A percentile compares a stretch with the other conserved stretches of the same genome.
These are phyloP conservation scores for Pedionomus torquatus DNA, from an alignment of 2,113 vertebrate genomes.

Conservation along the genomic window DNA sequence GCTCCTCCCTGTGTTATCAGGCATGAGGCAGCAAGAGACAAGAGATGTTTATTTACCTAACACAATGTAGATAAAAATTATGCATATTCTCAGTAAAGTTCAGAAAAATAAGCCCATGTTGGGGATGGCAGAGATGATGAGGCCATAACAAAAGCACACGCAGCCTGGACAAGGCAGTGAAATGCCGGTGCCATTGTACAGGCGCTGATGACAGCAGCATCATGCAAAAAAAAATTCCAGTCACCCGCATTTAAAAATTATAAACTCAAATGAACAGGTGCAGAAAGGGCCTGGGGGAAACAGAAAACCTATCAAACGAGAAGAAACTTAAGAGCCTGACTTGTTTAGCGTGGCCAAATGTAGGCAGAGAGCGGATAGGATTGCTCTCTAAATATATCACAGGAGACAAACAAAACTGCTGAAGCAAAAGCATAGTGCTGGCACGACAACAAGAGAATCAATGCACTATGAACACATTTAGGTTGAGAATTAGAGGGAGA, in stretches of 20 bases:
- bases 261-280: slow-evolving; percentile 51
- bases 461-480: not conserved
- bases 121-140: not conserved
- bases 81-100: not conserved
- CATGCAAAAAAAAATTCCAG: not conserved
- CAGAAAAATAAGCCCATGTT: not conserved
- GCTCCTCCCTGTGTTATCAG: not conserved
- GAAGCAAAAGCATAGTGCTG: slow-evolving; percentile 41
- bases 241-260: not conserved
- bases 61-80: not conserved
- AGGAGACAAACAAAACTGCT: slow-evolving; percentile 62
- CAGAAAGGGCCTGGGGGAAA: slow-evolving; percentile 38
- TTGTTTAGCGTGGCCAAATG: slow-evolving; percentile 49
- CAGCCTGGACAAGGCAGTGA: not conserved
- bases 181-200: not conserved
- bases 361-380: slow-evolving; percentile 24
- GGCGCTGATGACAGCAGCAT: not conserved
- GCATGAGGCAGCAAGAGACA: not conserved
- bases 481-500: not conserved
- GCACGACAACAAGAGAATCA: not conserved
- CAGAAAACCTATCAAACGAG: slow-evolving; percentile 56
- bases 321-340: slow-evolving; percentile 51
- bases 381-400: slow-evolving; percentile 68
- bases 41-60: not conserved
- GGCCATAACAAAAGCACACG: not conserved